phyloP scores from a whole-genome alignment of 2,797 vertebrate genomes.

The Galagoides demidoff region DNA sequence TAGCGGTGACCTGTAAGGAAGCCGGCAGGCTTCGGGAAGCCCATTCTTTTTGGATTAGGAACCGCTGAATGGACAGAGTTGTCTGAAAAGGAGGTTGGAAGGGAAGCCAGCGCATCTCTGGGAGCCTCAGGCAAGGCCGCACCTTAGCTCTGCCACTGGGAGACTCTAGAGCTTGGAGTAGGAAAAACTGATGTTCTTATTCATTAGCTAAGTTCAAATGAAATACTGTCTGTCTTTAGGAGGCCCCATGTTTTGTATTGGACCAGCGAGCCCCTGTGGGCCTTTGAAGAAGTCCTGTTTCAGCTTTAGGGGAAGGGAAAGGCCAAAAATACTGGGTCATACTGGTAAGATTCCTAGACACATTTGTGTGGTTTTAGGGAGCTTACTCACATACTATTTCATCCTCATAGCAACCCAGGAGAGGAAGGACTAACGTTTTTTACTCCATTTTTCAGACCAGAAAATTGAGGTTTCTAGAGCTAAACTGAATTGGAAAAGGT shows the following conservation, averaged over 20 bases:
- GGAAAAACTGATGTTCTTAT: background rate
- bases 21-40: conserved; percentile 22
- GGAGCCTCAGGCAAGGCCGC: conserved; percentile 45
- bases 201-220: conserved; percentile 26
- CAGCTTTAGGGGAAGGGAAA: background rate
- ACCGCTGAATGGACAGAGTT: conserved; percentile 57
- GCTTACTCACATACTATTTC: background rate
- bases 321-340: background rate
- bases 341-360: background rate
- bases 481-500: background rate
- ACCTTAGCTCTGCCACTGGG: background rate
- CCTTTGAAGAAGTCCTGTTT: background rate
- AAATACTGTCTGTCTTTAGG: background rate
- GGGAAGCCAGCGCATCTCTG: conserved; percentile 44
- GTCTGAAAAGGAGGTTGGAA: conserved; percentile 44
- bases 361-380: background rate
- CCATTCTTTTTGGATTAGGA: conserved; percentile 58
- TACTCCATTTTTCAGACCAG: conserved; percentile 52
- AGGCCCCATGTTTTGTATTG: background rate
- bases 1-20: conserved; percentile 68
- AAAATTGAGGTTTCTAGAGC: conserved; percentile 18
- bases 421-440: background rate
- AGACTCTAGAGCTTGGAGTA: background rate
- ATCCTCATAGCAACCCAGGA: background rate
- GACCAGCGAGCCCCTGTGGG: background rate